Evolutionary conservation across 2,113 vertebrate species (phyloP), one percentile per base, ranked within the genome.

Genomic region (Nothobranchius furzeri): DNA sequence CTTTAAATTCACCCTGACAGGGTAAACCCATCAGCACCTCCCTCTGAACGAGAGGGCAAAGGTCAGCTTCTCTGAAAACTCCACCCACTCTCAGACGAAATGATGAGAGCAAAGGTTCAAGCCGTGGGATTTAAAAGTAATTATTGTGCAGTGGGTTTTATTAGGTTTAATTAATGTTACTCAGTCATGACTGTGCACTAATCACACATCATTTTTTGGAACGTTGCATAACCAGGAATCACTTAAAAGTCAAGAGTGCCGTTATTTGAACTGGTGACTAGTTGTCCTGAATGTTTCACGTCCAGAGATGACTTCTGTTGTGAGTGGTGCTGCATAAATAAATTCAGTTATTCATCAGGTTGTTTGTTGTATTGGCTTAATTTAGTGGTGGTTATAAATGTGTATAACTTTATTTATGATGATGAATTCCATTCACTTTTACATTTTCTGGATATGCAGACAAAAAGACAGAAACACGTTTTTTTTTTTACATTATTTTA

Each of bases 31-130:
- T 6, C 7, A 2, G 43, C 65, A 63, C 63, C 62, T 73, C 46
- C 2, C 5, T 48, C 12, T 35, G 14, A 46, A 60, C 13, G 25
- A 43, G 25, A 15, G 67, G 3, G 13, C 9, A 2, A 46, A 25
- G 11, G 59, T 70, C 73, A 43, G 24, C 8, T 66, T 73, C 64
- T 59, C 64, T 47, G 17, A 25, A 61, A 61, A 70, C 7, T 24
- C 43, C 47, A 2, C 15, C n/a, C 56, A 25, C 63, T 65, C 65
- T 45, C 36, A 30, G 47, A 68, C 51, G 51, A 42, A 37, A 68
- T 47, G 7, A 0, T 20, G 0, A 51, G n/a, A 30, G 25, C 7
- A 30, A 35, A 47, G 1, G 35, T 10, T 37, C n/a, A 37, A 56
- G 14, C 1, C 17, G 12, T 0, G 12, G 43, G 49, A 20, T 9